Base-by-base conservation (phyloP, 2,797 vertebrate species). In the Kryptopterus vitreolus region DNA sequence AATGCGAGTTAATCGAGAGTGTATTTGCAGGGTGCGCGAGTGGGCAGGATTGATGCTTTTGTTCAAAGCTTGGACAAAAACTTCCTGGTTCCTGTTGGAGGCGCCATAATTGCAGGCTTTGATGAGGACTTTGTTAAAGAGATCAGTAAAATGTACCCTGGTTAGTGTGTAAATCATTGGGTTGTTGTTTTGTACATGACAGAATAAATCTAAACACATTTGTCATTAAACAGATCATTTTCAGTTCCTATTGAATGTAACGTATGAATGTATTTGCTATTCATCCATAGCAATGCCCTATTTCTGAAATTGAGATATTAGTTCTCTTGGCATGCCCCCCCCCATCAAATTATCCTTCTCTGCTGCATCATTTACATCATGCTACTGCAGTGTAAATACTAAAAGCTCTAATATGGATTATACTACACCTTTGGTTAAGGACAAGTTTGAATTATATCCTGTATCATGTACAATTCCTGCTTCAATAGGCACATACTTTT, bases 21-120 rank as follows among this genome's bases (percentile, higher is more conserved):
- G 12, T 55, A n/a, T 76, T 79, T 31, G 18, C 85, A 99, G 97
- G 98, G 96, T 0, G 94, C 95, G 68, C 95, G 95, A 22, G 91
- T 96, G 62, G 98, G 98, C 83, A 94, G 97, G 89, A 94, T 99
- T 6, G 98, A 99, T 46, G 97, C 96, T 80, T 99, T 99, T 87
- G 94, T 99, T 18, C 98, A 99, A 90, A 99, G 97, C 89, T 88
- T 99, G 92, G 98, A 99, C 92, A 99, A 99, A 92, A 99, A 99
- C 92, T 99, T 99, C 72, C 95, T 99, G 98, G 96, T 99, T 88
- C 98, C 98, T 91, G 98, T 99, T 94, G 98, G 98, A 92, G 98
- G 98, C 52, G 98, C 98, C 91, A 90, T 99, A 86, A 96, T 99
- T 79, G 97, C 98, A 91, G 98, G 98, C 78, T 99, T 99, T 89